Evolutionary conservation across 30 jellyfish, hydroid and myxozoan genomes (phyloP), one percentile per base, ranked within the genome.

Genomic region (Turritopsis dohrnii): DNA sequence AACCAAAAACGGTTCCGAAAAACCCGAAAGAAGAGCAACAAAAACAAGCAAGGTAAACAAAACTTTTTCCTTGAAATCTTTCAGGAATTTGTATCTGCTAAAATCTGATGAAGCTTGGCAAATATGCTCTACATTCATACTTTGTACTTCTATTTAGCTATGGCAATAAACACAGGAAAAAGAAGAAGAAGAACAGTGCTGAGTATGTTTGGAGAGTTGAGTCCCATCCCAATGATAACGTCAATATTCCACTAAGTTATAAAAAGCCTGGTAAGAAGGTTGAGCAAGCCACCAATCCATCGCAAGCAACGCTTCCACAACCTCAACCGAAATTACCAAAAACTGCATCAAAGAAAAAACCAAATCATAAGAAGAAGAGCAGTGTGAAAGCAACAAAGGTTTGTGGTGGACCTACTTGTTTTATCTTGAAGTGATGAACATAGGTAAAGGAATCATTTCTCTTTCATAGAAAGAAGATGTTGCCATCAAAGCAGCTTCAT

Each of bases 331-430:
- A 82, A 52, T 66, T 22, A 66, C 86, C 89, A 66, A 82, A 79
- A 31, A 21, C 41, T 54, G 87, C 71, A 29, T 20, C 86, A 19
- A 71, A 80, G 74, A 74, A 18, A 52, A 52, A 65, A 8, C 75
- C 77, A n/a, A 82, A 84, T 52, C 96, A 89, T 19, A 83, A 86
- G 29, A 88, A 82, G 84, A 80, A 80, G 26, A 53, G 60, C 16
- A 91, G 91, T 1, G 97, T 88, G 26, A 90, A 82, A 74, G 95
- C 92, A 1, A 84, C 90, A 8, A 74, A 81, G 16, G 81, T 72
- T 24, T 87, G 82, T 0, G 83, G 16, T 25, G 80, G 74, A 29
- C 89, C 29, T 81, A 76, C 23, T 54, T 81, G 26, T 52, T 76
- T 65, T 77, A 66, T n/a, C 22, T 7, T 69, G 16, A 52, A 69